These are phyloP conservation scores for Acrocyrtus sp. DNA, from an alignment of 2,888 invertebrate genomes.

Conservation along the genomic window DNA sequence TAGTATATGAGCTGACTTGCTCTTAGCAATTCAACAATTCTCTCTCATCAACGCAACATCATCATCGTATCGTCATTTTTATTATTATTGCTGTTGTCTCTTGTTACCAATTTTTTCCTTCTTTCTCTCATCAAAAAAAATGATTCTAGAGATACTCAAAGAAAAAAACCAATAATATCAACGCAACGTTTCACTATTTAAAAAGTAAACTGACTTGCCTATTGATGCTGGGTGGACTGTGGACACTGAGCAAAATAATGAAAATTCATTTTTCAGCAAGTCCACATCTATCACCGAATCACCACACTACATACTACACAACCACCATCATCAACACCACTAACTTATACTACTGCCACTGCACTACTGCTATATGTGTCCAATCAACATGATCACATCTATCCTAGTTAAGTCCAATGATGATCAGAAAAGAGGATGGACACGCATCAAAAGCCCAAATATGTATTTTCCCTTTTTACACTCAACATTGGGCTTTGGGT, in stretches of 20 bases:
- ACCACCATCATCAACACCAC: slow-evolving; percentile 1
- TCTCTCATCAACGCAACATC: too few relatives aligned
- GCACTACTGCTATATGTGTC: not conserved
- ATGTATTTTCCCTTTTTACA: slow-evolving; percentile 20
- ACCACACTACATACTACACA: slow-evolving; percentile 3
- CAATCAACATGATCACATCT: not conserved
- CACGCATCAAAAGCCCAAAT: slow-evolving; percentile 43
- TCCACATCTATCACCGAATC: too few relatives aligned
- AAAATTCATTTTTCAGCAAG: slow-evolving; percentile 5
- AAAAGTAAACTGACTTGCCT: too few relatives aligned
- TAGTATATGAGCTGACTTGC: not conserved
- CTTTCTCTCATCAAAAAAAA: not conserved
- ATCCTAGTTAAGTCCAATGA: not conserved
- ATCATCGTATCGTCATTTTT: not conserved
- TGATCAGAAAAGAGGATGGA: slow-evolving; percentile 34
- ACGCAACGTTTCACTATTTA: too few relatives aligned
- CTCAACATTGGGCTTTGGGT: too few relatives aligned
- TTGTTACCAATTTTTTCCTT: not conserved
- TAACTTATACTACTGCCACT: slow-evolving; percentile 16
- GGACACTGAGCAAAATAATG: not conserved
- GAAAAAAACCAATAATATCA: not conserved
- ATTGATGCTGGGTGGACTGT: too few relatives aligned
- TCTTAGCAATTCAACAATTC: too few relatives aligned
- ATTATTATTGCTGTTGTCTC: not conserved
- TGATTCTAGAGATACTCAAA: not conserved